These are phyloP conservation scores for Dasysyrphus albostriatus DNA, from an alignment of 2,888 invertebrate species.

Conservation along the genomic window DNA sequence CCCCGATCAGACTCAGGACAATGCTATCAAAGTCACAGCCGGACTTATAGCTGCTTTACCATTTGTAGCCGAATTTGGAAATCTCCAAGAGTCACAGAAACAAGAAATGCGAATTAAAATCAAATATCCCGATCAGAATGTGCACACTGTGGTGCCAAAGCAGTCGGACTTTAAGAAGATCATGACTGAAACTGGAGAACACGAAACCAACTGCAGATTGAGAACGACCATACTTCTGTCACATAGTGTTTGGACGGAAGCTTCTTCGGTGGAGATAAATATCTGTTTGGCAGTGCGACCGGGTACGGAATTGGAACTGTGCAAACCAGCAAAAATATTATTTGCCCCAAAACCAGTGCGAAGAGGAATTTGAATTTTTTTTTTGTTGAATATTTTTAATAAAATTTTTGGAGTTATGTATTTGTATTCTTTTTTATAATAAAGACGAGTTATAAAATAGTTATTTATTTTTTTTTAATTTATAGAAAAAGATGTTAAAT, in stretches of 20 bases:
- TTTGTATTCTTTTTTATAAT: not conserved
- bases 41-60: slow-evolving; percentile 95
- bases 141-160: slow-evolving; percentile 92
- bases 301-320: slow-evolving; percentile 89
- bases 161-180: slow-evolving; percentile 90
- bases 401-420: not conserved
- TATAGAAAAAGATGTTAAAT: not conserved
- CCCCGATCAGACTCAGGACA: slow-evolving; percentile 90
- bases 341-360: slow-evolving; percentile 95
- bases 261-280: slow-evolving; percentile 94
- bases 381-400: not conserved
- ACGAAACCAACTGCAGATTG: slow-evolving; percentile 86
- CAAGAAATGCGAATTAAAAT: slow-evolving; percentile 92
- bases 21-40: slow-evolving; percentile 95
- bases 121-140: slow-evolving; percentile 95
- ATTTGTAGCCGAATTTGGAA: slow-evolving; percentile 93
- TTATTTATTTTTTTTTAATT: not conserved
- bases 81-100: slow-evolving; percentile 89
- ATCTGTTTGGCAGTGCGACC: slow-evolving; percentile 91
- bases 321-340: slow-evolving; percentile 93
- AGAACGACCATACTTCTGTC: slow-evolving; percentile 95
- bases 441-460: not conserved
- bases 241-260: slow-evolving; percentile 94
- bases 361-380: slow-evolving; percentile 87
- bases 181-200: slow-evolving; percentile 86